Evolutionary conservation across 2,888 invertebrate genomes (phyloP).

Genomic region (Ceramica pisi): DNA sequence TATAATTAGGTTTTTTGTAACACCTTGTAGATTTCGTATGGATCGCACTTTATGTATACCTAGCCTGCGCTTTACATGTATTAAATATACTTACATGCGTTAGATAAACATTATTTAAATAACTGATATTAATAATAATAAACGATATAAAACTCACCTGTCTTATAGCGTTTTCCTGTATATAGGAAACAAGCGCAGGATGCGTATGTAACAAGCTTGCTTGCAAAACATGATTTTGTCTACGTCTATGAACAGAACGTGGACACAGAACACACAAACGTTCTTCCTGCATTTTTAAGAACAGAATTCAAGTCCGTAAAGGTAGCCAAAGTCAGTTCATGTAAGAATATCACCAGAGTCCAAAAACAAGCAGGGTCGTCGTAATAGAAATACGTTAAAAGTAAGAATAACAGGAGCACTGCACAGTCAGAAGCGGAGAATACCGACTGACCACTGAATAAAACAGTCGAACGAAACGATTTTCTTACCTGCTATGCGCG

Average conservation of each 20-base stretch:
- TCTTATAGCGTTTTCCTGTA: constrained; percentile 27
- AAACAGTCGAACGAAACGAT: constrained; percentile 30
- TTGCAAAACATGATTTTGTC: constrained; percentile 28
- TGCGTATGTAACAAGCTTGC: constrained; percentile 29
- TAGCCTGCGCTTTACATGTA: too few relatives aligned
- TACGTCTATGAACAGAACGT: constrained; percentile 28
- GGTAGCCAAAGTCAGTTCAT: not conserved
- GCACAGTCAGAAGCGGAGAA: constrained; percentile 29
- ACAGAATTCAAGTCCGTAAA: too few relatives aligned
- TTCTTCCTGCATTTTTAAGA: too few relatives aligned
- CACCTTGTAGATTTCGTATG: not conserved
- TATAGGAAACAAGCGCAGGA: constrained; percentile 25
- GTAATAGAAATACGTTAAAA: constrained; percentile 28
- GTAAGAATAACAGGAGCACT: constrained; percentile 28
- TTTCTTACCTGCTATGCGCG: constrained; percentile 26
- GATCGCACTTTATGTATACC: too few relatives aligned
- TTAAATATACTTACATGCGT: too few relatives aligned
- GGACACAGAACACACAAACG: constrained; percentile 3
- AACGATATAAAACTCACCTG: constrained; percentile 22
- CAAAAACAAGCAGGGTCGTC: constrained; percentile 24
- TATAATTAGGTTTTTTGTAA: constrained; percentile 28
- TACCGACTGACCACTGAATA: constrained; percentile 23
- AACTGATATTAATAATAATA: constrained; percentile 31
- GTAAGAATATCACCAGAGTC: constrained; percentile 27
- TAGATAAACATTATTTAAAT: constrained; percentile 19